Evolutionary conservation across 2,888 invertebrate species (phyloP), one percentile per base, ranked within the genome.

Genomic region (Melanargia galathea): DNA sequence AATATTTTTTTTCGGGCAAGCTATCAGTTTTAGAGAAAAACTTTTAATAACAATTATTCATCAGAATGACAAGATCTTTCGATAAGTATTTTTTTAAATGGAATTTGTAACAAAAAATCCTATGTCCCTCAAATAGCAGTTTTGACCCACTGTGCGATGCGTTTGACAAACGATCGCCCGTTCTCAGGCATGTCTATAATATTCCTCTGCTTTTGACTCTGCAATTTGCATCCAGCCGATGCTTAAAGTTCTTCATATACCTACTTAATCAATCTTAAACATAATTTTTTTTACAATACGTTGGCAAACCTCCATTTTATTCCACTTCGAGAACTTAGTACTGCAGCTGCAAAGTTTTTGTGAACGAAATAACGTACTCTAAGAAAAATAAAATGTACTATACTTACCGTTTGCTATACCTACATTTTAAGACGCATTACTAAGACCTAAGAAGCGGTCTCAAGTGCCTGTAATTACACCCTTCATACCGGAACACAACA

Each of bases 391-490:
- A n/a, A n/a, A n/a, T n/a, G 30, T 30, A 30, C 1, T 20, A 20
- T 43, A 43, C 10, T 18, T 22, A 22, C 20, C 45, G 22, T 22
- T 22, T 20, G 45, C 20, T 45, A n/a, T n/a, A 18, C 18, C 20
- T 20, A 4, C 20, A 45, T 20, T 46, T 22, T 46, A 46, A 46
- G 45, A 46, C 13, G 13, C 16, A 35, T 35, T 57, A 4, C 45
- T 20, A 10, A 46, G 30, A 45, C 30, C 45, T 30, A 57, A 46
- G 57, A 57, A 20, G 45, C 20, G 20, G 45, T 57, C 45, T 57
- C 57, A n/a, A 57, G 57, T 33, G n/a, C 13, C 46, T 30, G 45
- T 57, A 46, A 46, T 45, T 46, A 57, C 45, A 57, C 57, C 30
- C 45, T 57, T 45, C 45, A 33, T 33, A 33, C 57, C 57, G 33